Evolutionary conservation across 1,140 invertebrate genomes (phyloP), one percentile per base, ranked within the genome.

Genomic region (Drosophila virilis): DNA sequence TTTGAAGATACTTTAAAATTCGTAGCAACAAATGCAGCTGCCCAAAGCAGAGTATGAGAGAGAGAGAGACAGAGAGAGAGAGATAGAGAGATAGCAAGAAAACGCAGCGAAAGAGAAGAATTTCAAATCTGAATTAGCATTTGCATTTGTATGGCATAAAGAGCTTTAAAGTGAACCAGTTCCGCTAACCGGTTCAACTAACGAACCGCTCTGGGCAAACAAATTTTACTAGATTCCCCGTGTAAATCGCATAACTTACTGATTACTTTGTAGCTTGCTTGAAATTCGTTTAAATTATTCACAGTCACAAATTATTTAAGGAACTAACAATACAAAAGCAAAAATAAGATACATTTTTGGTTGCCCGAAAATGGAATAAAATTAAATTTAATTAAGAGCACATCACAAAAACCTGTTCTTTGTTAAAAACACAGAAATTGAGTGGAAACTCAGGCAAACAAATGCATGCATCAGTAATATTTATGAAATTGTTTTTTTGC

Each of bases 1-100:
- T 74, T 85, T 80, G 78, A 78, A 72, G 71, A 82, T 82, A 88
- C 79, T 86, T 88, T 88, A 70, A 86, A 88, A 79, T 86, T 86
- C 81, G 83, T 43, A 73, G 46, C 72, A 80, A 78, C 74, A 85
- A 85, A 84, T 83, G 59, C 77, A 80, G 67, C 61, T 73, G 75
- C 78, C 79, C 74, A 69, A 58, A 67, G 52, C 54, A 33, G 13
- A 52, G 13, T 22, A 22, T 22, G 22, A 22, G 22, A 22, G 2
- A 22, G 22, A 22, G 22, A 22, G 1, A 22, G 22, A 22, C 17
- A 17, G 17, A 17, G 17, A 17, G 17, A 17, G 17, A 1, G 17
- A 17, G 17, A 17, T 0, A 17, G 17, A 17, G 0, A 17, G 17
- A 17, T 1, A 17, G 17, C 1, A 1, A 17, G 17, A 17, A 2